Evolutionary conservation across 2,113 vertebrate species (phyloP).

Genomic region (Silurus glanis): DNA sequence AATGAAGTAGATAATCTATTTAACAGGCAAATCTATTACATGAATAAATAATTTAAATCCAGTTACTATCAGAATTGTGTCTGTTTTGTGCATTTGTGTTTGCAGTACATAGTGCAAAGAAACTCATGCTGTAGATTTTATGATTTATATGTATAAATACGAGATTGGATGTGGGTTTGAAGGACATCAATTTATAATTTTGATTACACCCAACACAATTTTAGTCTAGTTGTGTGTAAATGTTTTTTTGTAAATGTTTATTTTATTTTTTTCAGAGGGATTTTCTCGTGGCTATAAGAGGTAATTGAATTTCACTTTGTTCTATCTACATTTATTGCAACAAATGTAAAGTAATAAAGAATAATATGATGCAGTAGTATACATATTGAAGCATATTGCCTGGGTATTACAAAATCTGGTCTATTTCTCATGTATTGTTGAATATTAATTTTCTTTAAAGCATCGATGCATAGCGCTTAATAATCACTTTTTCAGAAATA

Average conservation of each 20-base stretch:
- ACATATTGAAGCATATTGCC: not conserved
- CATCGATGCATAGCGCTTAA: not conserved
- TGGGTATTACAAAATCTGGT: not conserved
- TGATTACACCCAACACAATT: not conserved
- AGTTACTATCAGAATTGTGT: not conserved
- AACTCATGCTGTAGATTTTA: not conserved
- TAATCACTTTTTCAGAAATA: not conserved
- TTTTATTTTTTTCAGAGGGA: slow-evolving; percentile 43
- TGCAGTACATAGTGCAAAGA: not conserved
- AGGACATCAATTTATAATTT: not conserved
- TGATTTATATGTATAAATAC: not conserved
- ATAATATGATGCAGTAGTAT: not conserved
- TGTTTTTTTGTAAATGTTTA: not conserved
- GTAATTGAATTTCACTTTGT: slow-evolving; percentile 28
- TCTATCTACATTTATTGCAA: not conserved
- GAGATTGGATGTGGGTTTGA: not conserved
- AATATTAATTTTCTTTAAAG: not conserved
- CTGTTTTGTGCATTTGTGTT: not conserved
- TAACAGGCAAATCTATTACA: not conserved
- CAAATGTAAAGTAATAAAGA: not conserved
- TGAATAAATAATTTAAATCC: not conserved
- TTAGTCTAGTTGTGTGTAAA: not conserved
- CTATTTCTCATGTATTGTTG: not conserved
- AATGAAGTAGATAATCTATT: not conserved
- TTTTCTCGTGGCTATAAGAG: slow-evolving; percentile 55